Evolutionary conservation across 2,113 vertebrate genomes (phyloP).

Genomic region (Mustelus asterias): DNA sequence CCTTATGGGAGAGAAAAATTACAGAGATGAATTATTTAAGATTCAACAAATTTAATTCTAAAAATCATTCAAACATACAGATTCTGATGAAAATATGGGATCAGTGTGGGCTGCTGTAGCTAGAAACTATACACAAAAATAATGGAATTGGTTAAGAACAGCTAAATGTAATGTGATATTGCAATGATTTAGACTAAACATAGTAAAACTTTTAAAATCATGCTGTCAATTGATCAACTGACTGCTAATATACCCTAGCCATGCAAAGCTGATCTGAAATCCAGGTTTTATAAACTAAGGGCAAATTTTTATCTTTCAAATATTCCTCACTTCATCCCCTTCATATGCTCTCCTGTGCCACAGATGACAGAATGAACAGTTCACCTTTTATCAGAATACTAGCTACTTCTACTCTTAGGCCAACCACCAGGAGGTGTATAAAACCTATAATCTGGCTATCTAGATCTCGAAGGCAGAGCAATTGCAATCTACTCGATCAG

Average conservation of each 20-base stretch:
- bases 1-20: not conserved
- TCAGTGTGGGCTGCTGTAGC: not conserved
- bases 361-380: not conserved
- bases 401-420: not conserved
- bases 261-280: not conserved
- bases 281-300: not conserved
- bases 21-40: not conserved
- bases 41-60: constrained; percentile 15
- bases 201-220: not conserved
- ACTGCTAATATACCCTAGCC: not conserved
- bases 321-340: not conserved
- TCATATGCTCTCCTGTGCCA: not conserved
- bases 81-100: not conserved
- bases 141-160: not conserved
- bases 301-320: not conserved
- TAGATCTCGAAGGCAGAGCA: not conserved
- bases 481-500: not conserved
- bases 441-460: not conserved
- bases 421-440: not conserved
- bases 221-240: not conserved
- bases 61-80: not conserved
- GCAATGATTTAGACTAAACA: not conserved
- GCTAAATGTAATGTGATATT: not conserved
- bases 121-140: not conserved
- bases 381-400: not conserved